phyloP scores from a whole-genome alignment of 2,113 vertebrate species.

The Rhea pennata region DNA sequence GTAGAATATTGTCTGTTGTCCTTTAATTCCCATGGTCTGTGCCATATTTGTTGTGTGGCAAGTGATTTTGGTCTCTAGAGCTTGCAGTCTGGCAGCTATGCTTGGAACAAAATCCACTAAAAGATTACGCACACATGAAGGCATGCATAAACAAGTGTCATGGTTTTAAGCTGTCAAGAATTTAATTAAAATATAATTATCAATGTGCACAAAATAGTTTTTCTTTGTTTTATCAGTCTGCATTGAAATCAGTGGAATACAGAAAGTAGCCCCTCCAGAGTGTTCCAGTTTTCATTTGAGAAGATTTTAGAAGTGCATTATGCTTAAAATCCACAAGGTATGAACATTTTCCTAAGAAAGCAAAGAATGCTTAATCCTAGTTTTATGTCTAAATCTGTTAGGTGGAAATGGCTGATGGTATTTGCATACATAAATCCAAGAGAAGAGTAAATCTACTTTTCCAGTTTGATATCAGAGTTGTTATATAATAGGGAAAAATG shows the following conservation, averaged over 20 bases:
- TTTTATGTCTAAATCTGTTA: background rate
- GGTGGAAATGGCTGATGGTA: background rate
- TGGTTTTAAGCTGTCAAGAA: slow-evolving; percentile 14
- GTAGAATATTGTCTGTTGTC: background rate
- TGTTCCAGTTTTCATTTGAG: background rate
- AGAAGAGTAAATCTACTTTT: background rate
- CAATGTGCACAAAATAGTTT: background rate
- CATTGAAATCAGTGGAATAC: background rate
- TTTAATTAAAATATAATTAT: slow-evolving; percentile 55
- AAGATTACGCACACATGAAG: background rate
- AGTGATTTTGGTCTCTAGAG: background rate
- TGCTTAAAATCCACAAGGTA: slow-evolving; percentile 44
- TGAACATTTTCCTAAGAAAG: slow-evolving; percentile 43
- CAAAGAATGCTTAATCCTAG: slow-evolving; percentile 55
- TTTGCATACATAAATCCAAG: slow-evolving; percentile 5
- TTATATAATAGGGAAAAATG: background rate
- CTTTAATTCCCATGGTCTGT: background rate
- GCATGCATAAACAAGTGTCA: background rate
- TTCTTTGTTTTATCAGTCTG: background rate
- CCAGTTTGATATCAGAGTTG: background rate
- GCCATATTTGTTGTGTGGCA: background rate
- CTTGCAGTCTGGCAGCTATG: background rate
- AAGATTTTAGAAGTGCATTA: slow-evolving; percentile 20
- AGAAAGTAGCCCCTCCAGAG: background rate
- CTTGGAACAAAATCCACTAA: background rate